Conservation (phyloP, 2,797 vertebrate species). For the Gallinago stenura region DNA sequence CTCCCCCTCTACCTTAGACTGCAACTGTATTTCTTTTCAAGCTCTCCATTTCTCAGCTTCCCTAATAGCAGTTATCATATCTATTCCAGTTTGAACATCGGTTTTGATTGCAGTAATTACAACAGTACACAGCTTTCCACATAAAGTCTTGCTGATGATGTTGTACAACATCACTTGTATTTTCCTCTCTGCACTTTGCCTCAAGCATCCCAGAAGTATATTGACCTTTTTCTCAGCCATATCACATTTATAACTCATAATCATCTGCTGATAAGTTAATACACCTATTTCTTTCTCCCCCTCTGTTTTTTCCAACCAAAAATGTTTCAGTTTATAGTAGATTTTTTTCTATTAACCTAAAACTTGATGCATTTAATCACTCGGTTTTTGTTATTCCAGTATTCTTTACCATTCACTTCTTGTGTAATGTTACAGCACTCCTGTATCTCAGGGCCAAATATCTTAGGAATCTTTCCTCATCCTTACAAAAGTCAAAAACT, state of each 20-base stretch:
- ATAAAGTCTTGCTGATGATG: neutral
- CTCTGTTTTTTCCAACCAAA: neutral
- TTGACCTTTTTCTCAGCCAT: neutral
- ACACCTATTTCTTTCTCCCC: no score
- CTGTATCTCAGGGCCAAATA: neutral
- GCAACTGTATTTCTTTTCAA: neutral
- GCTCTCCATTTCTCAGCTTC: neutral
- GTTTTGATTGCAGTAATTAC: neutral
- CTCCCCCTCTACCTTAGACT: accelerated
- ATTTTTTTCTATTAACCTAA: neutral
- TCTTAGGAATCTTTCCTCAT: neutral
- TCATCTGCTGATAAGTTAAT: no score
- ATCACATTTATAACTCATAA: no score
- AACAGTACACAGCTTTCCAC: neutral
- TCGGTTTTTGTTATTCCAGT: neutral
- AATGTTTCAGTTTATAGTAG: neutral
- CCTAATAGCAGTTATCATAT: neutral
- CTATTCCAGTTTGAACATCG: neutral
- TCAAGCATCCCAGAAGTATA: neutral
- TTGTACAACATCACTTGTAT: neutral
- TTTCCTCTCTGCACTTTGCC: neutral
- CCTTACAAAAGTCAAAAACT: neutral
- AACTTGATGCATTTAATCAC: neutral
- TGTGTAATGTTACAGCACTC: neutral
- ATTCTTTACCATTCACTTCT: neutral